These are phyloP conservation scores for Prolemur simus DNA, from an alignment of 2,113 vertebrate species.

Conservation along the genomic window DNA sequence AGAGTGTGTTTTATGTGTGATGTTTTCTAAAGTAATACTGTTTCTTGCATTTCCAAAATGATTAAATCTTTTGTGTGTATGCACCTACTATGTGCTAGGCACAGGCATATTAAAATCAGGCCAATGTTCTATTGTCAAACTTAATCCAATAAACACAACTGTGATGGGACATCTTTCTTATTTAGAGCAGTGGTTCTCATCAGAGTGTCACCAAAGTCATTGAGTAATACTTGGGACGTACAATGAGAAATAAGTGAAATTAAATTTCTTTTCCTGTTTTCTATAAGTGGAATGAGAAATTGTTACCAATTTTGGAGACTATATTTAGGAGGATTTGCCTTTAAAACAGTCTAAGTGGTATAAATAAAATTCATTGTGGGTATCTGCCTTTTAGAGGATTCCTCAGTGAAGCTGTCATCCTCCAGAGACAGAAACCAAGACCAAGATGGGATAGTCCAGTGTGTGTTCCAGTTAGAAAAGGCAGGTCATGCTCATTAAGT, in stretches of 20 bases:
- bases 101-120: background rate
- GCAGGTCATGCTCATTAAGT: background rate
- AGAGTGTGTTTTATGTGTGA: constrained; percentile 60
- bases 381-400: background rate
- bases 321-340: background rate
- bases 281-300: background rate
- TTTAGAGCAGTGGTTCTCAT: background rate
- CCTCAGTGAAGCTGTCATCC: background rate
- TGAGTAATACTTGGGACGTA: background rate
- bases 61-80: background rate
- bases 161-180: background rate
- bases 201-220: background rate
- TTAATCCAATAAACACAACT: background rate
- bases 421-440: background rate
- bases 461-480: background rate
- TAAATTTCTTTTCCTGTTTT: background rate
- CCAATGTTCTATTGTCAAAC: background rate
- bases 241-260: background rate
- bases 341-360: background rate
- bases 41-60: background rate
- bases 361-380: background rate
- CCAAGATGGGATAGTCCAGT: background rate
- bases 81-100: background rate
- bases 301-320: background rate
- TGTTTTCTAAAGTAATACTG: constrained; percentile 68